Percentiles rank a stretch among this genome's conserved stretches.
Evolutionary conservation across 2,888 invertebrate species (phyloP).

Genomic region (Ennomos quercinarius): DNA sequence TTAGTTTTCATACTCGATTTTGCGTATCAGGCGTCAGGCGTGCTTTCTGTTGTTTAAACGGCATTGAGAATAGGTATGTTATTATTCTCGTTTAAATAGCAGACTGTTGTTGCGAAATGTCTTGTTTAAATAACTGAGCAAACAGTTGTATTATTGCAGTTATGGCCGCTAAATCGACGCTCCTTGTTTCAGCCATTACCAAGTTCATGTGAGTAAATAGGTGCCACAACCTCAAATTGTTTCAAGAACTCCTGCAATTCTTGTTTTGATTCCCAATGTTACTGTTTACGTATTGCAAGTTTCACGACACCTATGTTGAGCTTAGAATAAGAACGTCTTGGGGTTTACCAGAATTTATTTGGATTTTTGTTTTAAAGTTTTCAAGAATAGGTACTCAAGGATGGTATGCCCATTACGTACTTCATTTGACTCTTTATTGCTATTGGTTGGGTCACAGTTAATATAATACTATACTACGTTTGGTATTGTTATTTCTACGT

Average conservation of each 20-base stretch:
- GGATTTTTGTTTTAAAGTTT: too few species aligned
- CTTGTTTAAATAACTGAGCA: slow-evolving; percentile 52
- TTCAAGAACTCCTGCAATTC: background rate
- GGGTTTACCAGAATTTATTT: too few species aligned
- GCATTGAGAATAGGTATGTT: slow-evolving; percentile 32
- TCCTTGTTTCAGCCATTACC: slow-evolving; percentile 26
- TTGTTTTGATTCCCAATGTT: background rate
- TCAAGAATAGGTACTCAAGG: too few species aligned
- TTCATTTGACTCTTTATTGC: too few species aligned
- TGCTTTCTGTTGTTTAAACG: slow-evolving; percentile 18
- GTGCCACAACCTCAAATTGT: background rate
- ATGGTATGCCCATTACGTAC: too few species aligned
- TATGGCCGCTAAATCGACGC: slow-evolving; percentile 6
- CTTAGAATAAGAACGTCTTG: too few species aligned
- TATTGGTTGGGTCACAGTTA: too few species aligned
- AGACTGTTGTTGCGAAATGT: slow-evolving; percentile 46
- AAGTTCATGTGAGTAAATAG: slow-evolving; percentile 17
- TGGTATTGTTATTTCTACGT: too few species aligned
- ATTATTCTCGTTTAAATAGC: slow-evolving; percentile 26
- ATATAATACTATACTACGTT: too few species aligned
- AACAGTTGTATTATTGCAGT: slow-evolving; percentile 31
- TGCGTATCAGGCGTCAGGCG: slow-evolving; percentile 5
- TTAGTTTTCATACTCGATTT: background rate
- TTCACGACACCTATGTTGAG: too few species aligned
- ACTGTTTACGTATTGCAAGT: too few species aligned